These are phyloP conservation scores for Chascanopsetta lugubris DNA, from an alignment of 2,113 vertebrate genomes.

Conservation along the genomic window DNA sequence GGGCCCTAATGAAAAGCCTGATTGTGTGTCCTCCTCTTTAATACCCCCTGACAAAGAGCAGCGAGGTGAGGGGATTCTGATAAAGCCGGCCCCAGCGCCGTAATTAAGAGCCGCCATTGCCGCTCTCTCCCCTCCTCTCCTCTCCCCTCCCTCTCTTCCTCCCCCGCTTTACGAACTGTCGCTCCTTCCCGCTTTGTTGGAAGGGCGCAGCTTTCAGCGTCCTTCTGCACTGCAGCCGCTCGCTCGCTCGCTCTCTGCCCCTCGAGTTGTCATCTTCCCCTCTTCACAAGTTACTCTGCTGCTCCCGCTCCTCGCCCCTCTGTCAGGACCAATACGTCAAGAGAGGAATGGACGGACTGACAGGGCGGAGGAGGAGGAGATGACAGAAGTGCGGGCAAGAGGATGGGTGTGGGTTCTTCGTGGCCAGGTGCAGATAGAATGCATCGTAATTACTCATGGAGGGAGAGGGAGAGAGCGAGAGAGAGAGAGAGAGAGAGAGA, in stretches of 20 bases:
- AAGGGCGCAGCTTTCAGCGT: neutral
- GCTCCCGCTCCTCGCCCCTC: neutral
- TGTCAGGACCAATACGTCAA: constrained; percentile 79
- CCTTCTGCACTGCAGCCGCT: neutral
- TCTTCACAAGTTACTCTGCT: constrained; percentile 23
- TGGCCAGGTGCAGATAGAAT: constrained; percentile 76
- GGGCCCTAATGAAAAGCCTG: constrained; percentile 91
- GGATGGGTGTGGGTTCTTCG: constrained; percentile 67
- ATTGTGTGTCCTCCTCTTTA: constrained; percentile 93
- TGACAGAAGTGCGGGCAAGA: constrained; percentile 44
- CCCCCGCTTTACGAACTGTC: constrained; percentile 6
- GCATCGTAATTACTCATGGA: constrained; percentile 68
- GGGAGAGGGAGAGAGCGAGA: constrained; percentile 10
- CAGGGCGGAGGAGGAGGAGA: constrained; percentile 25
- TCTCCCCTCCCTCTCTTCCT: constrained; percentile 34
- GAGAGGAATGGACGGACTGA: constrained; percentile 55
- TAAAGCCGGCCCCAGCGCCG: constrained; percentile 65
- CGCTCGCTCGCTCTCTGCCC: constrained; percentile 11
- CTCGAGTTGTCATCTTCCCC: constrained; percentile 39
- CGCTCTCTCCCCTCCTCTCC: neutral
- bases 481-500: constrained; percentile 32
- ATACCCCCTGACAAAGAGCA: constrained; percentile 85
- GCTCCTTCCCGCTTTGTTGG: constrained; percentile 6
- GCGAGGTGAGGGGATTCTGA: constrained; percentile 76
- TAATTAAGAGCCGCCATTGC: constrained; percentile 74